phyloP scores from a whole-genome alignment of 2,888 invertebrate species.

The Megaustenia siamemsis region DNA sequence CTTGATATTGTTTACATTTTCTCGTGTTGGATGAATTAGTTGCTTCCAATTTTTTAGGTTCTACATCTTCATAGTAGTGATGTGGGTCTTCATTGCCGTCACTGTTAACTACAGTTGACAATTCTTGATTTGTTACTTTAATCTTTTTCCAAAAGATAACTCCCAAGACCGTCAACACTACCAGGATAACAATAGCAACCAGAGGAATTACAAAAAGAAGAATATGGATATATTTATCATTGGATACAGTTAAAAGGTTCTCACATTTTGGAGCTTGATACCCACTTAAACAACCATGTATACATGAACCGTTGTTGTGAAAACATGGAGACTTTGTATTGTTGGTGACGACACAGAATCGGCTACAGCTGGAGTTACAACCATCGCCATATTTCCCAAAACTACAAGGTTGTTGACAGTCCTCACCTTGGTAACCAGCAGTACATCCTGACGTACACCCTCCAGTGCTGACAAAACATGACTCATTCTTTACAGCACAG shows the following conservation, averaged over 20 bases:
- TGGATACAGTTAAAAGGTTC: too few relatives aligned
- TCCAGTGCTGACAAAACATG: slow-evolving; percentile 18
- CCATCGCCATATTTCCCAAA: not conserved
- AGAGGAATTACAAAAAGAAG: not conserved
- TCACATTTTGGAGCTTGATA: not conserved
- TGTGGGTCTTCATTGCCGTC: too few relatives aligned
- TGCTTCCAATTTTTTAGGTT: too few relatives aligned
- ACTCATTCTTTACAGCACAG: too few relatives aligned
- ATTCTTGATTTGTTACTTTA: too few relatives aligned
- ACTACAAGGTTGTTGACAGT: too few relatives aligned
- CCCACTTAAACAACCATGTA: not conserved
- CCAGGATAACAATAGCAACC: not conserved
- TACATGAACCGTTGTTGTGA: not conserved
- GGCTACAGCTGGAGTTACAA: slow-evolving; percentile 10
- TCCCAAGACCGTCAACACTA: not conserved
- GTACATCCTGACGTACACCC: slow-evolving; percentile 3
- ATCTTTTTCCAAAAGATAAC: not conserved
- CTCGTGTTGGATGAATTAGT: too few relatives aligned
- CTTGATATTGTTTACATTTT: too few relatives aligned
- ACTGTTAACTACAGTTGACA: too few relatives aligned
- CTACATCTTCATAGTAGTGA: too few relatives aligned
- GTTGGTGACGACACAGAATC: not conserved
- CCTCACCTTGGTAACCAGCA: too few relatives aligned
- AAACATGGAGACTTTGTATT: not conserved
- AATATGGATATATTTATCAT: not conserved